Evolutionary conservation across 2,888 invertebrate genomes (phyloP).

Genomic region (Ctenicera cuprea): DNA sequence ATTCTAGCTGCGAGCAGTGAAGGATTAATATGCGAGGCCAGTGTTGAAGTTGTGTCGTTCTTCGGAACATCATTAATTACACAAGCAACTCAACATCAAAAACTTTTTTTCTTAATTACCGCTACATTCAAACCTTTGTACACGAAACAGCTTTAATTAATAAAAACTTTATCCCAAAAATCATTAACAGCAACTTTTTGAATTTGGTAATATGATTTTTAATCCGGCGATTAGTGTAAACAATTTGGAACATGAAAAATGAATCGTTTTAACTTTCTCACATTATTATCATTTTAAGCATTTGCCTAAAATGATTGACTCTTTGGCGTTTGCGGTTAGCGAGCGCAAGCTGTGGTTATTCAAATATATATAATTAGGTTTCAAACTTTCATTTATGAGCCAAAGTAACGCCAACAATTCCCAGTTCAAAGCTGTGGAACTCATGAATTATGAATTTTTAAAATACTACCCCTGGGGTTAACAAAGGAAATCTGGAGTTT

Average conservation of each 20-base stretch:
- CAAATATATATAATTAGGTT: conserved; percentile 35
- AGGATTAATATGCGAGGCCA: conserved; percentile 5
- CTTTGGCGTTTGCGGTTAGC: not conserved
- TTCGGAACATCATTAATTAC: conserved; percentile 34
- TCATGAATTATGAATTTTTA: conserved; percentile 33
- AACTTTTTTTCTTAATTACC: conserved; percentile 37
- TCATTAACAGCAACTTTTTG: not conserved
- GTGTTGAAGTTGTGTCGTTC: not conserved
- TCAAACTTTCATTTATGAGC: conserved; percentile 27
- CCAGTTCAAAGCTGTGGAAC: conserved; percentile 16
- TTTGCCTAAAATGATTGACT: conserved; percentile 3
- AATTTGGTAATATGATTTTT: not conserved
- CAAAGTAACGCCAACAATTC: conserved; percentile 22
- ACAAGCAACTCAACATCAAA: conserved; percentile 29
- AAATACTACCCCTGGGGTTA: not conserved
- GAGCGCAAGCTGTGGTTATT: conserved; percentile 16
- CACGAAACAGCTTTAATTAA: conserved; percentile 25
- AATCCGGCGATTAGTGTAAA: too few species aligned
- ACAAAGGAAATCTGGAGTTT: conserved; percentile 28
- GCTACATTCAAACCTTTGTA: conserved; percentile 25
- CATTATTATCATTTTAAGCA: not conserved
- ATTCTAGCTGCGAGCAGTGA: not conserved
- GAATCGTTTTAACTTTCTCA: not conserved
- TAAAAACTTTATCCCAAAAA: not conserved
- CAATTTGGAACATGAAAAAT: too few species aligned